Base-by-base conservation (phyloP, 2,888 invertebrate genomes). In the Tupiocoris notatus region DNA sequence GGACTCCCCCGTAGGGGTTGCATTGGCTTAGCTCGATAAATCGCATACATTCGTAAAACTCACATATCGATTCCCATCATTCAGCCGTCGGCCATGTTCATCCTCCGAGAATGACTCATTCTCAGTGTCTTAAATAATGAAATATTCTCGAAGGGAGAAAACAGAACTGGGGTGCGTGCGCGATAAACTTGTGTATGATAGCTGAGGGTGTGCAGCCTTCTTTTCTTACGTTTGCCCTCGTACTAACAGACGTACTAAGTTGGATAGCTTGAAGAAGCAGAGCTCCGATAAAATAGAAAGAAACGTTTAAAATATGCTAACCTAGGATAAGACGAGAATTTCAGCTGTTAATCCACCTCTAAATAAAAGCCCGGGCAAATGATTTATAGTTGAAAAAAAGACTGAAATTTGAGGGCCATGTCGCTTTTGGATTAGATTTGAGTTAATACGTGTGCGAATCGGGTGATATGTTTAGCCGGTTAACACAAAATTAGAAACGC, bases 11-110 rank as follows among this genome's bases (percentile, higher is more conserved):
- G 57, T 17, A 56, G 18, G 22, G 21, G 67, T 16, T 3, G 16
- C 20, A n/a, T 9, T 6, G 16, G 20, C 66, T 16, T 12, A 54
- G 54, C 18, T 21, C 57, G 67, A 67, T 67, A 57, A 57, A 67
- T 67, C 67, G 67, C 67, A 67, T 67, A 67, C 67, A 67, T 67
- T 67, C 56, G 54, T 21, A 57, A n/a, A 67, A 56, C 57, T 67
- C 67, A 67, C 67, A 67, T 67, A 67, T 67, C 56, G 67, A 67
- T 67, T 67, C 67, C 54, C 25, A 24, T 65, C 39, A n/a, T 39
- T 39, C 39, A 39, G 39, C 65, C 23, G n/a, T 54, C 67, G 67
- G 67, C 67, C 67, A 67, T 67, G 67, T 67, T 67, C 67, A 22
- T 39, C 39, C 12, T 39, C 39, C 39, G 39, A 12, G 39, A 39